Evolutionary conservation across 2,113 vertebrate species (phyloP).

Genomic region (Urocolius indicus): DNA sequence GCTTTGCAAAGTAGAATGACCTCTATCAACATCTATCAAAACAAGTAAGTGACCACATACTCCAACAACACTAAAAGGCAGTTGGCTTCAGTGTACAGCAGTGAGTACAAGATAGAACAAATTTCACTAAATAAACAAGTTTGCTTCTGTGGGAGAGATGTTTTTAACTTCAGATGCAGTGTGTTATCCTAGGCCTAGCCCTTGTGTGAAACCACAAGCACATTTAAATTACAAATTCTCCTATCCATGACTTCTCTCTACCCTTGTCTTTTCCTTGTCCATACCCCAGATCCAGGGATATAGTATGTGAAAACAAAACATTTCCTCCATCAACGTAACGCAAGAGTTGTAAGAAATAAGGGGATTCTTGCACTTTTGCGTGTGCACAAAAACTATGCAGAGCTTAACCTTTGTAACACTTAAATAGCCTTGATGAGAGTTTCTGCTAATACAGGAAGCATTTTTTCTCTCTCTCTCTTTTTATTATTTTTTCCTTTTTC

Average conservation of each 20-base stretch:
- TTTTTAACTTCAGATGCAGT: not conserved
- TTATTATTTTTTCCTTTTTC: too few species aligned
- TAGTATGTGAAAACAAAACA: not conserved
- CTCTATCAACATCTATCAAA: not conserved
- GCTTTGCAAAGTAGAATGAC: not conserved
- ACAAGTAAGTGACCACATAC: not conserved
- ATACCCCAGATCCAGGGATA: not conserved
- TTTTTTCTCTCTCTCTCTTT: not conserved
- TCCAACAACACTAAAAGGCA: not conserved
- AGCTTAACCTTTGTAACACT: not conserved
- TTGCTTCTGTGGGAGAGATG: not conserved
- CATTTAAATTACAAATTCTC: not conserved
- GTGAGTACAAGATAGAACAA: not conserved
- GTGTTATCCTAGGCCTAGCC: not conserved
- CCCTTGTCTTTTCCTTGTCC: not conserved
- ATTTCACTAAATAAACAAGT: not conserved
- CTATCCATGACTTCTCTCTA: not conserved
- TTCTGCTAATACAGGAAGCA: not conserved
- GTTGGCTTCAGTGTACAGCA: not conserved
- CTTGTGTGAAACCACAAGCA: not conserved
- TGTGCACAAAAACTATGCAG: not conserved
- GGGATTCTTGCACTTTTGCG: not conserved
- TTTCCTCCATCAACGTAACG: not conserved
- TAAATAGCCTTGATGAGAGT: not conserved
- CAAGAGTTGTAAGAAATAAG: not conserved